Conservation (phyloP, 2,113 vertebrate species). For the Ctenomys sociabilis region DNA sequence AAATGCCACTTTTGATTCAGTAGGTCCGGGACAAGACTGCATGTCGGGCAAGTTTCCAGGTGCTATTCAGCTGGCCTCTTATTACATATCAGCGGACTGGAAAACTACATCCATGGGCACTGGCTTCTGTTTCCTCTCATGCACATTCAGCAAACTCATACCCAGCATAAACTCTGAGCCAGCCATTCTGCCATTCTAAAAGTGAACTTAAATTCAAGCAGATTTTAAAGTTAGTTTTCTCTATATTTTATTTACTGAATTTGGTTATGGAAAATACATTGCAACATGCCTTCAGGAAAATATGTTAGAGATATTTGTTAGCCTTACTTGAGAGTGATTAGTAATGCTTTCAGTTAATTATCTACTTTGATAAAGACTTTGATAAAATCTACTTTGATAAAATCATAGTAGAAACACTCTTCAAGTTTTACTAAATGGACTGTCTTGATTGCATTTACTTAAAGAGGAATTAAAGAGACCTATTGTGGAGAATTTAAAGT, state of each 20-base stretch:
- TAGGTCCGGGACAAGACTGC: background rate
- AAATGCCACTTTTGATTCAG: background rate
- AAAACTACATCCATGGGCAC: background rate
- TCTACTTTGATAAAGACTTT: background rate
- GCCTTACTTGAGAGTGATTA: background rate
- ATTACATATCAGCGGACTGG: no score
- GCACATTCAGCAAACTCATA: background rate
- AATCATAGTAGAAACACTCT: background rate
- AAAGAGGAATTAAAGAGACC: background rate
- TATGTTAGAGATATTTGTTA: background rate
- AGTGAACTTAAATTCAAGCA: background rate
- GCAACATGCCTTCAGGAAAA: background rate
- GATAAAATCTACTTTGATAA: no score
- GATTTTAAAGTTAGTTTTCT: constrained; percentile 3
- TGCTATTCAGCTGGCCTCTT: background rate
- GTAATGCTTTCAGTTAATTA: background rate
- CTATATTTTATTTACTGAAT: background rate
- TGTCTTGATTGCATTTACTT: background rate
- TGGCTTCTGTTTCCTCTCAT: background rate
- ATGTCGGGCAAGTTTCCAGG: background rate
- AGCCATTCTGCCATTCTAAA: background rate
- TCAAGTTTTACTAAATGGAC: background rate
- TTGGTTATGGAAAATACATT: background rate
- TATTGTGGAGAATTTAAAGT: background rate
- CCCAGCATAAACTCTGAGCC: background rate